Base-by-base conservation (phyloP, 2,797 vertebrate genomes). In the Melanitta fusca region DNA sequence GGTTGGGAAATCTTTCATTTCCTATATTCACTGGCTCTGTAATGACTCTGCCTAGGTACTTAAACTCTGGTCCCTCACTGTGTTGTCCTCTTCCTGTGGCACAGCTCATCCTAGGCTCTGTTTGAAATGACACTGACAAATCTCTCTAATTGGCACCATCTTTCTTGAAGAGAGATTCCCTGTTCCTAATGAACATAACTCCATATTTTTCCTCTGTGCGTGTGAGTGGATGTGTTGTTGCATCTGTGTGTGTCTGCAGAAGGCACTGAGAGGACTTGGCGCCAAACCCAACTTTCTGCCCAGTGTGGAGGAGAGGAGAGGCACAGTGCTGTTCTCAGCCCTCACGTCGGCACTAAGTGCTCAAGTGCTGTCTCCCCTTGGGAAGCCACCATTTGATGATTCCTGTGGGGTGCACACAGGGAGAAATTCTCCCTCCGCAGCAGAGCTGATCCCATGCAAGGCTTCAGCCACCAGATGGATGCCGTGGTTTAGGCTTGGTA, bases 151-250 rank as follows among this genome's bases (percentile, higher is more conserved):
- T 81, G 13, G n/a, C 74, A 88, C 3, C 15, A 36, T 69, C 51
- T 81, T 89, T 45, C 16, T 66, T n/a, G 57, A 58, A 74, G 21
- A 56, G 51, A 65, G 13, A 21, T 73, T 95, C 54, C 30, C 34
- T 66, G n/a, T 32, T n/a, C 58, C 38, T 85, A 60, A 28, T 73
- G 71, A 39, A 82, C 83, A 66, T 66, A 64, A 15, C 24, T 32
- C 62, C 11, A 0, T 3, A 11, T 75, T 75, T 68, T 28, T 34
- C 61, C 54, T 41, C 36, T 4, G 7, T 49, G 39, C 5, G 0
- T 64, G 53, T 38, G 68, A 51, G 38, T 4, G 41, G 54, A 6
- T 79, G 74, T 73, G 39, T 6, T 27, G 9, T 4, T 56, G 25
- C 68, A 45, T 30, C 58, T 61, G 22, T 3, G 2, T 28, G n/a